Percentiles rank a stretch among this genome's conserved stretches.
Evolutionary conservation across 2,888 invertebrate genomes (phyloP).

Genomic region (Meiosimyza decipiens): DNA sequence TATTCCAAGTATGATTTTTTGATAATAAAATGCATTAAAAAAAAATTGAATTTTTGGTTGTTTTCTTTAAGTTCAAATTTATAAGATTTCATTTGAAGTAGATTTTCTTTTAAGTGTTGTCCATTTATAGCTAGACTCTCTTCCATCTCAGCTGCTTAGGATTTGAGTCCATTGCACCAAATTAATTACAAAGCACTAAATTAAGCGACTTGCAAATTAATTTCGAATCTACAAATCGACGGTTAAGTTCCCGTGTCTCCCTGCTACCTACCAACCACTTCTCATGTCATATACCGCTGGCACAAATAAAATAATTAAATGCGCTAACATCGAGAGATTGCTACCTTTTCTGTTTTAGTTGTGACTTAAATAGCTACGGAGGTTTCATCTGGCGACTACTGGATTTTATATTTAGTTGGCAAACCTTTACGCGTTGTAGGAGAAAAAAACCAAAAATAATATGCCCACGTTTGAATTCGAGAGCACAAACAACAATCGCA

Average conservation of each 20-base stretch:
- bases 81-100: neutral
- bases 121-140: no score
- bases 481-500: slow-evolving; percentile 6
- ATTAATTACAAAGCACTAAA: slow-evolving; percentile 61
- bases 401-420: slow-evolving; percentile 53
- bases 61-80: neutral
- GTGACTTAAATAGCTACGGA: neutral
- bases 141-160: neutral
- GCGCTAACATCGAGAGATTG: slow-evolving; percentile 14
- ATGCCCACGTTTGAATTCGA: slow-evolving; percentile 12
- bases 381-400: slow-evolving; percentile 29
- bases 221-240: slow-evolving; percentile 46
- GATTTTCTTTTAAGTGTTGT: neutral
- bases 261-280: slow-evolving; percentile 1
- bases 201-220: slow-evolving; percentile 56
- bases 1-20: neutral
- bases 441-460: neutral
- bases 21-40: no score
- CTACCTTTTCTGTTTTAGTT: slow-evolving; percentile 14
- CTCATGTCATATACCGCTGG: neutral
- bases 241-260: neutral
- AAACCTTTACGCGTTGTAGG: slow-evolving; percentile 47
- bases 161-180: slow-evolving; percentile 39
- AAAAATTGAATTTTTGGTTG: neutral
- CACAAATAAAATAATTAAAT: slow-evolving; percentile 38